These are phyloP conservation scores for Tubulanus polymorphus DNA, from an alignment of 2,888 invertebrate species.

Conservation along the genomic window DNA sequence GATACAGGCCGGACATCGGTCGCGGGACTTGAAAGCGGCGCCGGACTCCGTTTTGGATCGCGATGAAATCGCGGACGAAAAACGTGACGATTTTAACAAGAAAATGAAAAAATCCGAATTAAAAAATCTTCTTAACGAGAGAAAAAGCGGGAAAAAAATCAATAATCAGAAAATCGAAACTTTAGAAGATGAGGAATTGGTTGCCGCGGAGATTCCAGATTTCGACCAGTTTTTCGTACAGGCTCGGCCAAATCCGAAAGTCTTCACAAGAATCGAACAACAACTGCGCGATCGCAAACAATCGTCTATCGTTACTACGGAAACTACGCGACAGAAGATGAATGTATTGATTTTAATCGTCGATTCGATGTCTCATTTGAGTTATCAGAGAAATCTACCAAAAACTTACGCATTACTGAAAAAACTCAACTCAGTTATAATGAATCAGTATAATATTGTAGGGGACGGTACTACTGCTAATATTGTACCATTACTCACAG, in stretches of 20 bases:
- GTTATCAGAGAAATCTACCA: slow-evolving; percentile 39
- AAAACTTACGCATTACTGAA: slow-evolving; percentile 33
- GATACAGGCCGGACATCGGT: background rate
- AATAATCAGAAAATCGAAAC: no score
- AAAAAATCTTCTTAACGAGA: no score
- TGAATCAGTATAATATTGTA: slow-evolving; percentile 46
- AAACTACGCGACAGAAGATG: slow-evolving; percentile 12
- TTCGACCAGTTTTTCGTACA: slow-evolving; percentile 43
- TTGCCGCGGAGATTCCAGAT: slow-evolving; percentile 17
- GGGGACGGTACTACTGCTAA: slow-evolving; percentile 45
- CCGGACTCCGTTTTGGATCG: no score
- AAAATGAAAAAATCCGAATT: no score
- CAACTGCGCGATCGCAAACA: slow-evolving; percentile 7
- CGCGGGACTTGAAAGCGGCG: no score
- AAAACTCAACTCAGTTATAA: slow-evolving; percentile 28
- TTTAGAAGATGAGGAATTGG: background rate
- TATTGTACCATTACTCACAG: slow-evolving; percentile 43
- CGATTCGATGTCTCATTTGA: slow-evolving; percentile 43
- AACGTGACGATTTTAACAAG: no score
- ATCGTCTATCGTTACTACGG: slow-evolving; percentile 26
- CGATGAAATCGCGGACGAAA: no score
- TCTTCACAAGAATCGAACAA: slow-evolving; percentile 27
- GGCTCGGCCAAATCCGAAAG: slow-evolving; percentile 30
- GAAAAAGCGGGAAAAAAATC: no score
- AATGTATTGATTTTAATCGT: slow-evolving; percentile 43